Base-by-base conservation (phyloP, 2,113 vertebrate genomes). In the Shinisaurus crocodilurus region DNA sequence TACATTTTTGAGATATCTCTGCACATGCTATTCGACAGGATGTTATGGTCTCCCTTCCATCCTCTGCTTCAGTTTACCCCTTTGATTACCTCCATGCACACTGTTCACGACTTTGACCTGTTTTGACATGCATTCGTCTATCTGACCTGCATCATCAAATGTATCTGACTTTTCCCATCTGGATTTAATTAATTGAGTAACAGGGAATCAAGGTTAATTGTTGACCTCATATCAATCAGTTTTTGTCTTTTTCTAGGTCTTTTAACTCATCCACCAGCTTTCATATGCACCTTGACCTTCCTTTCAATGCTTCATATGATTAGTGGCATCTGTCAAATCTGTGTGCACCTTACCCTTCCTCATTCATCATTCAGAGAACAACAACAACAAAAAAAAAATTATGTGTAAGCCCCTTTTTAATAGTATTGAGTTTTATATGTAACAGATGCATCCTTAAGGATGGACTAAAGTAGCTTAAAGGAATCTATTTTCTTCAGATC, bases 201-300 rank as follows among this genome's bases (percentile, higher is more conserved):
- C n/a, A 72, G 16, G 67, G 67, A 82, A 57, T 57, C 79, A 89
- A 82, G 65, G 79, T 89, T 82, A 89, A 89, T 82, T 72, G 88
- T 72, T 82, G 67, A 82, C 79, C 88, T 43, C 79, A 32, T 89
- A 72, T 89, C 88, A 79, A 82, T 82, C 37, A 82, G 67, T 6
- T 72, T n/a, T 54, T 43, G 27, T 67, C 3, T 57, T 81, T 82
- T 81, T 63, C 60, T 63, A 63, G 57, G 45, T n/a, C 67, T 72
- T 89, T n/a, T 57, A 40, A 54, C 48, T 82, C 82, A 23, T 70
- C 88, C 48, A 43, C 48, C 48, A 32, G 16, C 25, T 89, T 82
- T 82, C 37, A 34, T 82, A 40, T 72, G 25, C 6, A 82, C 79
- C n/a, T 57, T 89, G 65, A 82, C 48, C 48, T 89, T 89, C 48